Evolutionary conservation across 2,888 invertebrate species (phyloP), one percentile per base, ranked within the genome.

Genomic region (Priocnemis perturbator): DNA sequence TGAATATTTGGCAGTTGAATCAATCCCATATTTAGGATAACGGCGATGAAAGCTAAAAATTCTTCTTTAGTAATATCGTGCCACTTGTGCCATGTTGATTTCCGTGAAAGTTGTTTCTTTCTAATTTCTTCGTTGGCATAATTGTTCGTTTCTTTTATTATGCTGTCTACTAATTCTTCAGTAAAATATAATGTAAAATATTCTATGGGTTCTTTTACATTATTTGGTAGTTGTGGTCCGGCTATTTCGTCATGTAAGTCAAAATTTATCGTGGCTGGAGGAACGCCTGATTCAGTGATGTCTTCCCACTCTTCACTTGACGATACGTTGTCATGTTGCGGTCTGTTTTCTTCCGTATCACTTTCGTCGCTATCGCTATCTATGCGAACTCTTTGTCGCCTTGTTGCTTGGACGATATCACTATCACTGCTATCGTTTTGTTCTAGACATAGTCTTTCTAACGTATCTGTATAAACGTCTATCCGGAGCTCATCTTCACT

Each of bases 11-110:
- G 53, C 14, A 64, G 45, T 3, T 68, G 70, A 53, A 76, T 76
- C 26, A 65, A 53, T 19, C 70, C 73, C 76, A 77, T 78, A 67
- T 77, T 77, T 30, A 77, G 45, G 30, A 74, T 74, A 0, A 77
- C 63, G 23, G 60, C 67, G 58, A 77, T 64, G 58, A 78, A 76
- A 0, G 72, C 78, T 58, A 50, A 63, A 60, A 78, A 74, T 73
- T 78, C 77, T 65, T 69, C 52, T 19, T 64, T 58, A 17, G 58
- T 60, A 45, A 73, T 59, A 60, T 69, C 50, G 52, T 71, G n/a
- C 71, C 72, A 78, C 15, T 48, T 72, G 21, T 71, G 62, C 75
- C 77, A 73, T 50, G 64, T 71, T 37, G 75, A 78, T 53, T 50
- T 21, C 23, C 20, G 52, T 66, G 64, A 60, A n/a, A 75, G 56